Evolutionary conservation across 2,888 invertebrate species (phyloP).

Genomic region (Coleophora flavipennella): DNA sequence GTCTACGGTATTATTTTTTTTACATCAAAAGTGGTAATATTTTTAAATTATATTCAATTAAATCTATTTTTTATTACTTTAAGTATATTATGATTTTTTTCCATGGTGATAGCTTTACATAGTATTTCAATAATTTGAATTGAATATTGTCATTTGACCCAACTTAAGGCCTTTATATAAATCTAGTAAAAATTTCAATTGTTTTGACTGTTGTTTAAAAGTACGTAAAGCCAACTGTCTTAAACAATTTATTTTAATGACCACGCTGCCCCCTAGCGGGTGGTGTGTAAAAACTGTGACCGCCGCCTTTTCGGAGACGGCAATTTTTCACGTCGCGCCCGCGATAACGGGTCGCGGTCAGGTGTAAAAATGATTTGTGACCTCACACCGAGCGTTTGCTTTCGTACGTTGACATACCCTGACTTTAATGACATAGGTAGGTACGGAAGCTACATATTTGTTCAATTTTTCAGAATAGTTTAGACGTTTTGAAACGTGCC

Average conservation of each 20-base stretch:
- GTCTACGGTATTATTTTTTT: too few relatives aligned
- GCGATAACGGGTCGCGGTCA: slow-evolving; percentile 58
- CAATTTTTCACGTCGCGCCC: slow-evolving; percentile 61
- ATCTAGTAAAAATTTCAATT: background rate
- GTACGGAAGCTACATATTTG: background rate
- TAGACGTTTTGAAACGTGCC: background rate
- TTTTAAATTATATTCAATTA: too few relatives aligned
- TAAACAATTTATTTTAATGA: slow-evolving; percentile 60
- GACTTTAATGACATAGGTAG: slow-evolving; percentile 2
- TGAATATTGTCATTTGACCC: too few relatives aligned
- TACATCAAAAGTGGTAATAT: too few relatives aligned
- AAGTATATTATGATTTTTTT: too few relatives aligned
- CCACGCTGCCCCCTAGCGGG: slow-evolving; percentile 34
- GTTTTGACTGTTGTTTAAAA: slow-evolving; percentile 1
- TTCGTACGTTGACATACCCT: slow-evolving; percentile 30
- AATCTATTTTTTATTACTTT: too few relatives aligned
- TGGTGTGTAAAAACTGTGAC: slow-evolving; percentile 49
- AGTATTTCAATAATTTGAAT: too few relatives aligned
- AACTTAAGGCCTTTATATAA: too few relatives aligned
- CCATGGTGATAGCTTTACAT: too few relatives aligned
- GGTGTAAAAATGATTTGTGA: slow-evolving; percentile 69
- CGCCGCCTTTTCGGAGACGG: slow-evolving; percentile 41
- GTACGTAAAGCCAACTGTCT: slow-evolving; percentile 35
- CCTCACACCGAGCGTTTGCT: slow-evolving; percentile 22
- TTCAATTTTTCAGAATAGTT: background rate